Evolutionary conservation across 1,140 invertebrate species (phyloP), one percentile per base, ranked within the genome.

Genomic region (Leptopilina clavipes): DNA sequence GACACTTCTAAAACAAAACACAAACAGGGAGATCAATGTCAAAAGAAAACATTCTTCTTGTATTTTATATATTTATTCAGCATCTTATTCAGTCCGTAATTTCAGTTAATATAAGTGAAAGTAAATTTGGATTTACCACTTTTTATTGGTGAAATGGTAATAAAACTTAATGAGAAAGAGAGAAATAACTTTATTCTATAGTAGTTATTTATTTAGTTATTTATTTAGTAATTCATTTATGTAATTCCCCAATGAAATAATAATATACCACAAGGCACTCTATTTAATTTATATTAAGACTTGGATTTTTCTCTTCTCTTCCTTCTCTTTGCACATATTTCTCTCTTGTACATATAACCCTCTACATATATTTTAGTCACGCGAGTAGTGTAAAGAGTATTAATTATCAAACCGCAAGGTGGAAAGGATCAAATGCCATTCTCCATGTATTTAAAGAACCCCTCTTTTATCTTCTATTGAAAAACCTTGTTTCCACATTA

Each of bases 361-460:
- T 65, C 25, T 31, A 65, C 59, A 37, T 65, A 65, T n/a, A 37
- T 65, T 65, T 65, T 2, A 65, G 59, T 65, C 59, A 65, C 59
- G 59, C 59, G 25, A 65, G 25, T 65, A 65, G 11, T n/a, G 59
- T 31, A 65, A 65, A 65, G 59, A 37, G 59, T 65, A 65, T 65
- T 65, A 65, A 65, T 65, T 65, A 65, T 65, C 59, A 65, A 65
- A 65, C 59, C 59, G 59, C 59, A 65, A 65, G 12, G 59, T 25
- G 59, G 22, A 65, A 31, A 65, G 59, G 59, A 65, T 65, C 59
- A 65, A 65, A 65, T 65, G 25, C 59, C 59, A 31, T 37, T 31
- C 59, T 14, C 59, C 25, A 65, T 17, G n/a, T 65, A 65, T 65
- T 65, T 37, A 65, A 65, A 65, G 59, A 31, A 65, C 14, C 59